Conservation (phyloP, 2,888 invertebrate genomes). For the Ormyrus rosae region DNA sequence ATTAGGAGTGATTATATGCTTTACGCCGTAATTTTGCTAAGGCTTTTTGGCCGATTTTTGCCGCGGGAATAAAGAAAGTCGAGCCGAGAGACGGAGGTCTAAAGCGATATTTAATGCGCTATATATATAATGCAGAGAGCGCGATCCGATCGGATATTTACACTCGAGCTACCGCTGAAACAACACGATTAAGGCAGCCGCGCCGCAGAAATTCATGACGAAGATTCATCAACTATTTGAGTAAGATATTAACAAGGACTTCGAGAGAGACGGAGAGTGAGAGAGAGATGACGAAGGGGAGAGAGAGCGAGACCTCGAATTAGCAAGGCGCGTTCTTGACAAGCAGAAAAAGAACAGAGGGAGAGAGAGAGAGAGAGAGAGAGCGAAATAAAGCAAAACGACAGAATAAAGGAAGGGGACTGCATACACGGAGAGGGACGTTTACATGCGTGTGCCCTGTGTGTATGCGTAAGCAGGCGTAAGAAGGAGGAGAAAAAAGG, state of each 20-base stretch:
- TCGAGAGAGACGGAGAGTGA: conserved; percentile 12
- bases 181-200: conserved; percentile 24
- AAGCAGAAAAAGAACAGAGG: conserved; percentile 41
- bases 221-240: conserved; percentile 36
- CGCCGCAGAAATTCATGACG: conserved; percentile 11
- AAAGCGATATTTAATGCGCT: too few species aligned
- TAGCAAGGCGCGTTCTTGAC: conserved; percentile 49
- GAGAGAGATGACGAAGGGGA: neutral
- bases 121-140: too few species aligned
- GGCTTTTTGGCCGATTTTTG: too few species aligned
- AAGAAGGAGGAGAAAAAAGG: conserved; percentile 17
- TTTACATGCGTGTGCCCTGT: neutral
- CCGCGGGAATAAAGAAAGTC: too few species aligned
- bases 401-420: conserved; percentile 8
- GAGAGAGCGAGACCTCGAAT: conserved; percentile 44
- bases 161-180: conserved; percentile 49
- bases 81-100: too few species aligned
- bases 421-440: conserved; percentile 30
- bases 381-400: conserved; percentile 40
- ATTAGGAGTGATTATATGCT: too few species aligned
- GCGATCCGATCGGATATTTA: conserved; percentile 59
- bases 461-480: neutral
- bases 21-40: too few species aligned
- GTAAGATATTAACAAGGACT: conserved; percentile 53
- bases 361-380: conserved; percentile 3